A percentile compares a stretch with the other conserved stretches of the same genome.
These are phyloP conservation scores for Molothrus aeneus DNA, from an alignment of 2,797 vertebrate genomes.

Conservation along the genomic window DNA sequence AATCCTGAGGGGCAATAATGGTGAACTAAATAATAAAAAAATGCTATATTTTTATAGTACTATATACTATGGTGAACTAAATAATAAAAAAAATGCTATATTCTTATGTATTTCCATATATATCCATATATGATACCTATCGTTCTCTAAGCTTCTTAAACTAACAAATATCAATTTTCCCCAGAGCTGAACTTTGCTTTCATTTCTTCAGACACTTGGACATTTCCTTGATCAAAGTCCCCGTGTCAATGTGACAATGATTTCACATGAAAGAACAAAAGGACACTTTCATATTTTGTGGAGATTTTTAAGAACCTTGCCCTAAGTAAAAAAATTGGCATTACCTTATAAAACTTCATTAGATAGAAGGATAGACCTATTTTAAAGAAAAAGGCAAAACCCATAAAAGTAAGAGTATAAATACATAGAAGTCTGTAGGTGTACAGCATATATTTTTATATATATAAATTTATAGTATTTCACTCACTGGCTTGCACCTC, in stretches of 20 bases:
- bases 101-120: background rate
- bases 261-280: background rate
- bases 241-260: background rate
- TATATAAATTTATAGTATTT: rapidly evolving
- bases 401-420: background rate
- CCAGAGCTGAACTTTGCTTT: background rate
- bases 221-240: background rate
- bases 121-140: background rate
- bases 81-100: no score
- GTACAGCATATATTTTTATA: background rate
- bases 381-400: background rate
- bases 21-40: background rate
- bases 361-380: background rate
- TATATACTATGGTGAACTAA: no score
- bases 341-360: background rate
- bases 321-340: background rate
- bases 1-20: background rate
- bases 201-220: background rate
- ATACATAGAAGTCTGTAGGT: background rate
- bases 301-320: background rate
- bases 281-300: background rate
- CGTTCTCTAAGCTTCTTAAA: background rate
- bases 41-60: no score
- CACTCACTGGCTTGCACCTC: background rate
- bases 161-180: background rate